Evolutionary conservation across 2,113 vertebrate species (phyloP), one percentile per base, ranked within the genome.

Genomic region (Hippolais icterina): DNA sequence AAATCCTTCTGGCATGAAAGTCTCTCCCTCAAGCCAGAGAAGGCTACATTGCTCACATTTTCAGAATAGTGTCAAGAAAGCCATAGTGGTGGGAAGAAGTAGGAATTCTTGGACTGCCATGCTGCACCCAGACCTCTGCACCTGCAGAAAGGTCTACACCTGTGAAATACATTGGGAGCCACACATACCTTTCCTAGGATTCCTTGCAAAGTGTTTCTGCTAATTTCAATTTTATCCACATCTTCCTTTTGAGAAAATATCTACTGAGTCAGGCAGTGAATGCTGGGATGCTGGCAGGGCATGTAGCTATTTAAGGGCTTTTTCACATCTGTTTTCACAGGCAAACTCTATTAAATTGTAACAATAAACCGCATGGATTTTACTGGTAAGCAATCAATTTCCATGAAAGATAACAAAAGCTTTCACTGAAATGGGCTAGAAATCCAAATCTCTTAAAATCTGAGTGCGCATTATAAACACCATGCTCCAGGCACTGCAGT

Each of bases 311-410:
- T 83, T 61, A 81, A 66, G 50, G 42, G 19, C 21, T 61, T 91
- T 94, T 82, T 46, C 47, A 79, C 83, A 75, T 71, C 80, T 81
- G 77, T 93, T 94, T 95, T 83, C 77, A 70, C 64, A 89, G 65
- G 37, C 54, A 91, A 93, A 63, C n/a, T 14, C 54, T 87, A 42
- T 66, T 86, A 74, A 87, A 81, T 29, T 39, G 20, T 78, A 87
- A 87, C 56, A 94, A 78, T 57, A 78, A 70, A 77, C 39, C 0
- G 0, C 56, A 41, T 9, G 29, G 56, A 23, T 86, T 94, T 93
- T 89, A 69, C 72, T 81, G 68, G 50, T 81, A 89, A 86, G 57
- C 46, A 87, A 78, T 65, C 63, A 47, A 35, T 91, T 89, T 70
- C 70, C 39, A 50, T 29, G 69, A 80, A 71, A 93, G 39, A 66